Base-by-base conservation (phyloP, 2,797 vertebrate genomes). In the Lepilemur septentrionalis region DNA sequence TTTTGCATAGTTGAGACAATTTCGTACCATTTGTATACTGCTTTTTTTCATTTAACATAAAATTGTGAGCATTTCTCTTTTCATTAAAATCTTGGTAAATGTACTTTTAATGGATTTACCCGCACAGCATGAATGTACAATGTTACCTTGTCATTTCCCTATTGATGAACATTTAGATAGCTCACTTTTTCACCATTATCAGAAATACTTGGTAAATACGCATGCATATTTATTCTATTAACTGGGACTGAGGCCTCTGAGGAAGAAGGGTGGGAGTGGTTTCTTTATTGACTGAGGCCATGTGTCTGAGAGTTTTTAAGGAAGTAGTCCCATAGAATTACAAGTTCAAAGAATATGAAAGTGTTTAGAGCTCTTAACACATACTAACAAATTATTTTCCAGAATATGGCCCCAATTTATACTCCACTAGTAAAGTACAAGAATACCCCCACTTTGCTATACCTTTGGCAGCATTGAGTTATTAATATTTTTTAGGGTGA, bases 11-110 rank as follows among this genome's bases (percentile, higher is more conserved):
- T 38, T 76, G 23, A 92, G 48, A 69, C 83, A 43, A 82, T 72
- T 85, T 73, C 38, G 4, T 72, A 38, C 30, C 41, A 48, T 48
- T 76, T 70, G 14, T 30, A 32, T 57, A 23, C 2, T 72, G 18
- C 30, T 59, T 72, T 93, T 76, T 72, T 89, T 25, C 61, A 87
- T 55, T 72, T 85, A 84, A 80, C 1, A 23, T 61, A 92, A 93
- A 28, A 32, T 55, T 85, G n/a, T 59, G 35, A 92, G 10, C 20
- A 14, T 48, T 57, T 93, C 35, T 95, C 35, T 82, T 81, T 90
- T 46, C 46, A 93, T 78, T 92, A 81, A 86, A 41, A 87, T 92
- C 41, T 69, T 88, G 2, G 35, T 38, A 82, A 82, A 93, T 0
- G 0, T 61, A 89, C 18, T 61, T 92, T 35, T 41, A 70, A 30